Evolutionary conservation across 2,888 invertebrate genomes (phyloP).

Genomic region (Drosophila planitibia): DNA sequence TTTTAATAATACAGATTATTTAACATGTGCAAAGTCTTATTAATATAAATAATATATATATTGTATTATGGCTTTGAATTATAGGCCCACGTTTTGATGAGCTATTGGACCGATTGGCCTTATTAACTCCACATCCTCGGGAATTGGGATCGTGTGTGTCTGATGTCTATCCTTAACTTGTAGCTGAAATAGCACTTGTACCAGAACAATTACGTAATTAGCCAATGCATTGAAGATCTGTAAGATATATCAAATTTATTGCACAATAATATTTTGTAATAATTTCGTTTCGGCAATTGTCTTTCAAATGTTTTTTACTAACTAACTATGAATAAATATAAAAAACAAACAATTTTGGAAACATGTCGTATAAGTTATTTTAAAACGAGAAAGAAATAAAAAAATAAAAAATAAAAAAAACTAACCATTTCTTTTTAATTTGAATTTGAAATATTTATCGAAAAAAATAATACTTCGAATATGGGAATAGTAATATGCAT

Average conservation of each 20-base stretch:
- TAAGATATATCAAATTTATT: neutral
- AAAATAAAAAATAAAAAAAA: neutral
- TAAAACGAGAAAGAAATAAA: neutral
- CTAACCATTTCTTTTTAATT: no score
- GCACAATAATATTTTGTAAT: neutral
- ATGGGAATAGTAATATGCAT: constrained; percentile 21
- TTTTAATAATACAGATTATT: neutral
- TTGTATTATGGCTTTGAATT: neutral
- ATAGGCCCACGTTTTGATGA: constrained; percentile 11
- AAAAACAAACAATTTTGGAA: neutral
- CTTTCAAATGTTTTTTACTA: neutral
- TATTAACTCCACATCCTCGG: constrained; percentile 57
- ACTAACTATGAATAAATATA: neutral
- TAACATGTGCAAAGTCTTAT: neutral
- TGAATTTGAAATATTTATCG: neutral
- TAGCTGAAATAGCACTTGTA: constrained; percentile 81
- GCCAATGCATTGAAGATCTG: constrained; percentile 77
- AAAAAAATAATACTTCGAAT: neutral
- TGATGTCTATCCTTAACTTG: constrained; percentile 50
- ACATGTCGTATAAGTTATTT: neutral
- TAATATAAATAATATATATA: neutral
- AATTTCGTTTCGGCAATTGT: neutral
- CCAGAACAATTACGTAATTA: constrained; percentile 80
- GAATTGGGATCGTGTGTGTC: constrained; percentile 16
- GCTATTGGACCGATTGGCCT: constrained; percentile 29